Base-by-base conservation (phyloP, 2,888 invertebrate species). In the Cartodere bifasciata region DNA sequence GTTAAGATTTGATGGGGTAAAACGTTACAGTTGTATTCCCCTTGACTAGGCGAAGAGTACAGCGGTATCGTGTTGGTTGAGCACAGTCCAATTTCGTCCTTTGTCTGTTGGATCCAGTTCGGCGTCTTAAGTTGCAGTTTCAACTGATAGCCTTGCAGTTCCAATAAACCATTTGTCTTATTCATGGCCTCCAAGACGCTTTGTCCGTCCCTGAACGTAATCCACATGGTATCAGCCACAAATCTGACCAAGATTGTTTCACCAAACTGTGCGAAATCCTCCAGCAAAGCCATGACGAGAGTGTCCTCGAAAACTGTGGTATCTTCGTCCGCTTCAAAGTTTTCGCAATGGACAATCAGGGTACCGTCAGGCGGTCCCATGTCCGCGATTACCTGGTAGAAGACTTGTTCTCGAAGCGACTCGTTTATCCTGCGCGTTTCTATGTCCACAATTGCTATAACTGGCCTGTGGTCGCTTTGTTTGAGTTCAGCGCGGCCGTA, bases 401-500 rank as follows among this genome's bases (percentile, higher is more conserved):
- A 87, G 2, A 90, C 80, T 44, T 70, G 65, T 50, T 83, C 75
- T 33, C 91, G 73, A 48, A 75, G 75, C 10, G 74, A 71, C 27
- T 75, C 69, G 51, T 88, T 79, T 1, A 94, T 80, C 52, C 75
- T 75, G 42, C 82, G 68, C 3, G 87, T 78, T 53, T 94, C 88
- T 7, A 91, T 67, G 59, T 92, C 90, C 45, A 95, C 72, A 34
- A 91, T 73, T 1, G 86, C 90, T 44, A 90, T 79, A 1, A 98
- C 95, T 2, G 98, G 97, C 35, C 97, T 72, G 63, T 97, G 95
- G 61, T 97, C 95, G 52, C 94, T 94, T 56, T 94, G 94, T 56
- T 94, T 95, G 34, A 98, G 63, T 59, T 98, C 95, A 4, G 92
- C 86, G 42, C 90, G 68, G 2, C 91, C 90, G 58, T 98, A 98